These are phyloP conservation scores for Lasiurus borealis DNA, from an alignment of 2,113 vertebrate genomes.

Conservation along the genomic window DNA sequence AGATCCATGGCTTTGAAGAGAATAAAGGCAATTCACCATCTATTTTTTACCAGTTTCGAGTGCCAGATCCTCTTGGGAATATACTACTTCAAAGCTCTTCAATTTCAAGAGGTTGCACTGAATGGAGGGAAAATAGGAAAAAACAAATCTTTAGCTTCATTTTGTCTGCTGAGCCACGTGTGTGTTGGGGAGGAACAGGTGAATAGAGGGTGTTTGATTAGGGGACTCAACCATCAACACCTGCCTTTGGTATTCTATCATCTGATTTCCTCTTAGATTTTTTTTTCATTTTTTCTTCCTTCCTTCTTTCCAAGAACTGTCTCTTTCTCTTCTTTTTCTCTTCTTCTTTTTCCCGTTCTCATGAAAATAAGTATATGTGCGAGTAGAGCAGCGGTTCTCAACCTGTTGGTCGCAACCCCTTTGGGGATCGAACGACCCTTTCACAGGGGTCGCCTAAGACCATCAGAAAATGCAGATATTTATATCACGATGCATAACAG, in stretches of 20 bases:
- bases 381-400: too few relatives aligned
- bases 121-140: background rate
- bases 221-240: background rate
- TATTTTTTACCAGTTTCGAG: background rate
- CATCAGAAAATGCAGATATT: too few relatives aligned
- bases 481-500: too few relatives aligned
- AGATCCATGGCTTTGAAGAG: background rate
- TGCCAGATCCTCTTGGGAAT: background rate
- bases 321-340: background rate
- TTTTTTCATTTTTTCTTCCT: background rate
- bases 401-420: too few relatives aligned
- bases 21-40: background rate
- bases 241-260: background rate
- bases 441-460: too few relatives aligned
- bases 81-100: background rate
- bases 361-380: background rate
- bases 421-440: too few relatives aligned
- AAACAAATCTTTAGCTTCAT: background rate
- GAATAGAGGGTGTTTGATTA: background rate
- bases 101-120: background rate
- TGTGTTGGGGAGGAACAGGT: rapidly evolving
- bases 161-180: background rate
- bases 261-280: background rate
- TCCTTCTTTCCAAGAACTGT: background rate
- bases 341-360: background rate